These are phyloP conservation scores for Nasua narica DNA, from an alignment of 2,797 vertebrate genomes.

Conservation along the genomic window DNA sequence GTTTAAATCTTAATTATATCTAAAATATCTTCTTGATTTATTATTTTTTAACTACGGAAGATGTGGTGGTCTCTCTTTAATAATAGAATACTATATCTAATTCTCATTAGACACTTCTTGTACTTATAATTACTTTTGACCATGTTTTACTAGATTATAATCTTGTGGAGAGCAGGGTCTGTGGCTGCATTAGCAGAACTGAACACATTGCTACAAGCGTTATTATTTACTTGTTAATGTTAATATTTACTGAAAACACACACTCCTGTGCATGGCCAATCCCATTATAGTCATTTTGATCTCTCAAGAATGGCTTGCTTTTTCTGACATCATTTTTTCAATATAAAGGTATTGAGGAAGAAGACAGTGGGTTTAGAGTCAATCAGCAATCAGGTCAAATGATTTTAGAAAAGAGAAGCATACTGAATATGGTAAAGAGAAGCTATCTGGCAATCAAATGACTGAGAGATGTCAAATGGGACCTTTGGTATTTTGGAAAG, in stretches of 20 bases:
- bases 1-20: neutral
- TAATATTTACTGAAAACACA: neutral
- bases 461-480: neutral
- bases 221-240: neutral
- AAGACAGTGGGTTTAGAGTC: neutral
- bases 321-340: neutral
- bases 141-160: neutral
- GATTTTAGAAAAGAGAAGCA: neutral
- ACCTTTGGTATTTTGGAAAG: neutral
- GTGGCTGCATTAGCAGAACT: neutral
- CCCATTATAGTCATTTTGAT: neutral
- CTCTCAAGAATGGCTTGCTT: neutral
- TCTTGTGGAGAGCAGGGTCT: neutral
- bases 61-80: neutral
- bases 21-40: neutral
- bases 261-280: neutral
- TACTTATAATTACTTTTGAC: conserved; percentile 11
- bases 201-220: neutral
- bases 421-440: neutral
- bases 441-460: neutral
- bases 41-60: neutral
- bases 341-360: neutral
- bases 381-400: neutral
- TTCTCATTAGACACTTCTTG: neutral
- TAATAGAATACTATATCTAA: neutral